A percentile compares a stretch with the other conserved stretches of the same genome.
These are phyloP conservation scores for Athene noctua DNA, from an alignment of 2,113 vertebrate genomes.

Conservation along the genomic window DNA sequence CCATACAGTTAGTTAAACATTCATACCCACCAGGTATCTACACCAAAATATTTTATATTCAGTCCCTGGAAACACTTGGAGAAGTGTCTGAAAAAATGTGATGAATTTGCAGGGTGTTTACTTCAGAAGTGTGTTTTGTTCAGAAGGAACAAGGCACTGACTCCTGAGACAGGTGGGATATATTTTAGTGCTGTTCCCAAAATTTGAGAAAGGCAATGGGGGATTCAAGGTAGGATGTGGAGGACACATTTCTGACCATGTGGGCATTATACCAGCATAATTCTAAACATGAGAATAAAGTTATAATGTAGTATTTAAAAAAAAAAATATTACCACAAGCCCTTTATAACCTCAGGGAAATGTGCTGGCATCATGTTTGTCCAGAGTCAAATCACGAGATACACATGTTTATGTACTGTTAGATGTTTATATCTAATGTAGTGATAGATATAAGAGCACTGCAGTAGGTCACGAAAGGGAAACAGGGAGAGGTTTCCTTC, in stretches of 20 bases:
- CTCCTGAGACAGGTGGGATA: background rate
- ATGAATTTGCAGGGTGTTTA: background rate
- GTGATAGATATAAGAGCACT: background rate
- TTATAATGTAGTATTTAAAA: background rate
- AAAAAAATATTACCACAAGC: background rate
- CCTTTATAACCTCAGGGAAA: background rate
- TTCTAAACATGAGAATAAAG: background rate
- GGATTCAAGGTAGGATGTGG: background rate
- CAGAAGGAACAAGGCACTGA: background rate
- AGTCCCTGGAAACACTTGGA: background rate
- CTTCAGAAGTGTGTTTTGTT: background rate
- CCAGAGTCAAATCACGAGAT: background rate
- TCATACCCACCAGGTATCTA: background rate
- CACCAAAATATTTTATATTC: background rate
- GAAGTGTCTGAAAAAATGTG: background rate
- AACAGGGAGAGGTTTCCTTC: background rate
- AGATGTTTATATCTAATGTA: background rate
- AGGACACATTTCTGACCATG: background rate
- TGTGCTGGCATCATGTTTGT: background rate
- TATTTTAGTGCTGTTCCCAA: background rate
- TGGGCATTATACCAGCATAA: background rate
- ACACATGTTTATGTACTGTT: background rate
- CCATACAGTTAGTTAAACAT: background rate
- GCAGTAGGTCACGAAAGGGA: background rate
- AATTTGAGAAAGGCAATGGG: background rate